Base-by-base conservation (phyloP, 1,140 invertebrate genomes). In the Hycleus phaleratus region DNA sequence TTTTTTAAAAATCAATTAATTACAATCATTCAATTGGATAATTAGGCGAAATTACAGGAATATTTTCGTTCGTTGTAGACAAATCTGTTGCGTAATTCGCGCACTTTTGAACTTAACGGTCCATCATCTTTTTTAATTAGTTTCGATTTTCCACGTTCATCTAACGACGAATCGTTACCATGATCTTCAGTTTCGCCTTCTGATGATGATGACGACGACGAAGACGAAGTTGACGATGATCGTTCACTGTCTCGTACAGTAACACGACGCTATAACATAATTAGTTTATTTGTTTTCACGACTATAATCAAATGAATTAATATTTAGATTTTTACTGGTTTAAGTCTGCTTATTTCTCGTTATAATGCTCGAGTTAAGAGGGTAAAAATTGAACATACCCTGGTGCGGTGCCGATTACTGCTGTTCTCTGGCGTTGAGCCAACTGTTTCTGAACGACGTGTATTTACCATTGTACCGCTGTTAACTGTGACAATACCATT, bases 391-490 rank as follows among this genome's bases (percentile, higher is more conserved):
- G 11, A 11, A 73, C 68, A 60, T 73, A 71, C 70, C 70, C 68
- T 63, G 47, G 70, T 68, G 54, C 63, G 65, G 56, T 68, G 70
- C 50, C 62, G 69, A 46, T 52, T 58, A 38, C 59, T 63, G 49
- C 55, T 55, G 56, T 46, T 61, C 42, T 64, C 61, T 57, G 65
- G 54, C 38, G 65, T 62, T 56, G 68, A 67, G 56, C 69, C 69
- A 67, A 61, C 63, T 47, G 69, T 71, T 60, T 71, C 69, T 62
- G 62, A 68, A 39, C 70, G 66, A 45, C 71, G 68, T 26, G 71
- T 73, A 51, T 70, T 69, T 47, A 73, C 71, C 71, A 73, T 73
- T 56, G 58, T 61, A 61, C 55, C 58, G 40, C 43, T 24, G 52
- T 47, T 38, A 46, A 38, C 52, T 55, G 52, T 55, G 52, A 46